Percentiles rank a stretch among this genome's conserved stretches.
Evolutionary conservation across 2,113 vertebrate species (phyloP).

Genomic region (Pampusana beccarii): DNA sequence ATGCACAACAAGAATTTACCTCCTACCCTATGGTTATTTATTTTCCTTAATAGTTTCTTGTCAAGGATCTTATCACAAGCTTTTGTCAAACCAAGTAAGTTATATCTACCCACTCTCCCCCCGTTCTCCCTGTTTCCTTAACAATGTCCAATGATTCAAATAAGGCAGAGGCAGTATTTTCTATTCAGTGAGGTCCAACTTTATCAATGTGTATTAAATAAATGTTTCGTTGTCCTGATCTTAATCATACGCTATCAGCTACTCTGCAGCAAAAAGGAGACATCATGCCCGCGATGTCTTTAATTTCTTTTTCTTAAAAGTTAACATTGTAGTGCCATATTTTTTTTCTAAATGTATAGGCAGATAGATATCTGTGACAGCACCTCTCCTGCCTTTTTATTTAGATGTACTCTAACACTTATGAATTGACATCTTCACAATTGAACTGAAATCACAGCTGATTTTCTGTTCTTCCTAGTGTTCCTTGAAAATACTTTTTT

Average conservation of each 20-base stretch:
- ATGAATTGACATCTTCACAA: not conserved
- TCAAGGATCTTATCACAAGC: slow-evolving; percentile 13
- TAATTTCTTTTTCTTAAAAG: not conserved
- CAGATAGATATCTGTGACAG: not conserved
- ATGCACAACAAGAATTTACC: slow-evolving; percentile 62
- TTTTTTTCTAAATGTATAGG: not conserved
- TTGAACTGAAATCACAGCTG: not conserved
- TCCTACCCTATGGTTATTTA: slow-evolving; percentile 38
- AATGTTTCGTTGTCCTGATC: not conserved
- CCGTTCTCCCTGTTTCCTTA: not conserved
- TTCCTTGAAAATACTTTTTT: not conserved
- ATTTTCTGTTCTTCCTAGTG: not conserved
- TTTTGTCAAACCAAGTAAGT: slow-evolving; percentile 43
- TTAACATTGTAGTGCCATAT: not conserved
- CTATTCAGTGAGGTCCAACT: not conserved
- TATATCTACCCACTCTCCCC: not conserved
- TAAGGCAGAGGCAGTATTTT: not conserved
- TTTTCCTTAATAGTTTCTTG: slow-evolving; percentile 58
- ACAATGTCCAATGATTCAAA: not conserved
- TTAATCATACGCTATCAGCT: not conserved
- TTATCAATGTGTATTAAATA: not conserved
- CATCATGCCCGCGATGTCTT: not conserved
- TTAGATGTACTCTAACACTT: not conserved
- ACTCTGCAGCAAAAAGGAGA: not conserved
- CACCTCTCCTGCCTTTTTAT: not conserved